phyloP scores from a whole-genome alignment of 2,113 vertebrate species.

The Myrmophylax atrothorax region DNA sequence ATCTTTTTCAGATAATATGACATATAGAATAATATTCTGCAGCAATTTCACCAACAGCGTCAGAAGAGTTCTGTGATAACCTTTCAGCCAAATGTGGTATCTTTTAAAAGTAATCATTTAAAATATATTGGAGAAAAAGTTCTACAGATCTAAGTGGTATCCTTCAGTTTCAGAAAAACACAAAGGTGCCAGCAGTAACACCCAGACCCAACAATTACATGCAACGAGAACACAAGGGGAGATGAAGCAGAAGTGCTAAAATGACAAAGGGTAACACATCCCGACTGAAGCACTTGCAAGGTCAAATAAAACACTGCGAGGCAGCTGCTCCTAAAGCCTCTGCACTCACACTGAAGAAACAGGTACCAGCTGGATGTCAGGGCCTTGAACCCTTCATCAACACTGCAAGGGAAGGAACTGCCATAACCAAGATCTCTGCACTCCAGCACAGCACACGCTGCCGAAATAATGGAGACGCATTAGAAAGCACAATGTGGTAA shows the following conservation, averaged over 20 bases:
- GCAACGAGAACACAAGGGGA: not conserved
- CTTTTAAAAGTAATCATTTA: conserved; percentile 32
- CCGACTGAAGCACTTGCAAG: not conserved
- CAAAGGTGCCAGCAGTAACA: not conserved
- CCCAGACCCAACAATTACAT: not conserved
- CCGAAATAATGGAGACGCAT: not conserved
- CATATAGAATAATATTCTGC: not conserved
- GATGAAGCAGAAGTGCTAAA: not conserved
- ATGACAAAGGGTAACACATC: not conserved
- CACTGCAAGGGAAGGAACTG: not conserved
- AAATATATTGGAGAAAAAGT: conserved; percentile 19
- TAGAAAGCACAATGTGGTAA: not conserved
- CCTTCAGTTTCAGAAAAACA: conserved; percentile 41
- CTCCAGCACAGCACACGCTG: not conserved
- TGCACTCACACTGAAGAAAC: not conserved
- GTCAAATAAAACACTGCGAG: not conserved
- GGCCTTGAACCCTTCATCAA: not conserved
- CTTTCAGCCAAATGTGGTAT: conserved; percentile 19
- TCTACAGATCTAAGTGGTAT: conserved; percentile 20
- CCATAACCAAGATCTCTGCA: not conserved
- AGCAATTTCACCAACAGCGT: conserved; percentile 28
- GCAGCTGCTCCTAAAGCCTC: not conserved
- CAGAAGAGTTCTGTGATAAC: conserved; percentile 29
- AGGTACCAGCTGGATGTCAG: not conserved
- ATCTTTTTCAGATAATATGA: not conserved